These are phyloP conservation scores for Halichoerus grypus DNA, from an alignment of 2,113 vertebrate species.

Conservation along the genomic window DNA sequence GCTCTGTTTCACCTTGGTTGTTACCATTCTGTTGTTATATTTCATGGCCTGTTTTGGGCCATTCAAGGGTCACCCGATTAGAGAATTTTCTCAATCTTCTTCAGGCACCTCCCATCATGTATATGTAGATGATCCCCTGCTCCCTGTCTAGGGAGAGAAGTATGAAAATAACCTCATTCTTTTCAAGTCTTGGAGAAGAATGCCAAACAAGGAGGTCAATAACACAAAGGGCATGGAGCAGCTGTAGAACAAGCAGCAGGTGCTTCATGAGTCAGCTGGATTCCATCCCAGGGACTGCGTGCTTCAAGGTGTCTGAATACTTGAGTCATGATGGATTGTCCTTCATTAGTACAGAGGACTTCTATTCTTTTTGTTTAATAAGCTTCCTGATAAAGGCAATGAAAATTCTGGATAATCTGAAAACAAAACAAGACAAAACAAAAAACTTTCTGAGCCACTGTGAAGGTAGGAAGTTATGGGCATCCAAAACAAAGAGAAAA, in stretches of 20 bases:
- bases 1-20: slow-evolving; percentile 25
- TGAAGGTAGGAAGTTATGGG: background rate
- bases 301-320: background rate
- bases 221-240: background rate
- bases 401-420: background rate
- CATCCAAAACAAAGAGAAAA: background rate
- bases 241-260: background rate
- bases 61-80: slow-evolving; percentile 24
- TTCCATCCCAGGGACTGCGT: background rate
- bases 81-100: slow-evolving; percentile 35
- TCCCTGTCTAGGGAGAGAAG: background rate
- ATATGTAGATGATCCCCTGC: background rate
- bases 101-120: background rate
- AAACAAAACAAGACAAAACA: background rate
- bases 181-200: slow-evolving; percentile 29
- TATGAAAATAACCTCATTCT: slow-evolving; percentile 28
- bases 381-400: background rate
- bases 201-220: background rate
- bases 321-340: background rate
- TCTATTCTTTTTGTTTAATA: background rate
- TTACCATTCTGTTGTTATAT: background rate
- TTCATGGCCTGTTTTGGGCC: slow-evolving; percentile 27
- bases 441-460: background rate
- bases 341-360: background rate
- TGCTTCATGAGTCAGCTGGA: background rate